Evolutionary conservation across 1,140 invertebrate species (phyloP).

Genomic region (Drosophila ercepeae): DNA sequence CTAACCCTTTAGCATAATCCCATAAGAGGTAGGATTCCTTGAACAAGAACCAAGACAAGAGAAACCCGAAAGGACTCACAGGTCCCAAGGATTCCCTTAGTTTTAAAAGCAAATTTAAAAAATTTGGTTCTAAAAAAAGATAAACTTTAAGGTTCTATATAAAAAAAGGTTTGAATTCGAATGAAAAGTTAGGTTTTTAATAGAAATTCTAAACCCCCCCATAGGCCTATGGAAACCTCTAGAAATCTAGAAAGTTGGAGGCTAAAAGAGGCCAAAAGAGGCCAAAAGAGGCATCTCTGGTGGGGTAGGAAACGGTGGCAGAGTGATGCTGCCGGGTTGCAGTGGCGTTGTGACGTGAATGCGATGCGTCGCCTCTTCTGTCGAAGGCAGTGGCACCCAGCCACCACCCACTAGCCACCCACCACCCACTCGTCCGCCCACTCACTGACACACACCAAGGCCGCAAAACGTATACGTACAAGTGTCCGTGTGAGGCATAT

Average conservation of each 20-base stretch:
- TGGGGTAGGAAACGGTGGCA: constrained; percentile 1
- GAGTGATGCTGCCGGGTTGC: constrained; percentile 36
- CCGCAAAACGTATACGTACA: not conserved
- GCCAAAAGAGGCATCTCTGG: not conserved
- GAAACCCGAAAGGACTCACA: too few species aligned
- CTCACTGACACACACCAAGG: not conserved
- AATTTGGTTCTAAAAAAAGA: too few species aligned
- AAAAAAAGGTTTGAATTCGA: too few species aligned
- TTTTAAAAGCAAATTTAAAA: too few species aligned
- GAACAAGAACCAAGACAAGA: too few species aligned
- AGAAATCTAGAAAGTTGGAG: not conserved
- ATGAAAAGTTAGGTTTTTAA: too few species aligned
- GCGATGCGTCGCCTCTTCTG: constrained; percentile 15
- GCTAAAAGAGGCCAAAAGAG: not conserved
- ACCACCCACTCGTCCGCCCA: not conserved
- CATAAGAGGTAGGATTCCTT: too few species aligned
- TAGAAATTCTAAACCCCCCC: not conserved
- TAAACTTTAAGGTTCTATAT: too few species aligned
- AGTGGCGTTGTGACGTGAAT: constrained; percentile 36
- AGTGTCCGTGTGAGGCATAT: constrained; percentile 1
- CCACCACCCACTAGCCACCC: constrained; percentile 8
- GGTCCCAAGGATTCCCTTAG: too few species aligned
- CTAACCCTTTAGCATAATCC: too few species aligned
- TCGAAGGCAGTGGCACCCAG: not conserved
- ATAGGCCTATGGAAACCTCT: not conserved